A percentile compares a stretch with the other conserved stretches of the same genome.
Evolutionary conservation across 2,113 vertebrate genomes (phyloP).

Genomic region (Calyptommatus sinebrachiatus): DNA sequence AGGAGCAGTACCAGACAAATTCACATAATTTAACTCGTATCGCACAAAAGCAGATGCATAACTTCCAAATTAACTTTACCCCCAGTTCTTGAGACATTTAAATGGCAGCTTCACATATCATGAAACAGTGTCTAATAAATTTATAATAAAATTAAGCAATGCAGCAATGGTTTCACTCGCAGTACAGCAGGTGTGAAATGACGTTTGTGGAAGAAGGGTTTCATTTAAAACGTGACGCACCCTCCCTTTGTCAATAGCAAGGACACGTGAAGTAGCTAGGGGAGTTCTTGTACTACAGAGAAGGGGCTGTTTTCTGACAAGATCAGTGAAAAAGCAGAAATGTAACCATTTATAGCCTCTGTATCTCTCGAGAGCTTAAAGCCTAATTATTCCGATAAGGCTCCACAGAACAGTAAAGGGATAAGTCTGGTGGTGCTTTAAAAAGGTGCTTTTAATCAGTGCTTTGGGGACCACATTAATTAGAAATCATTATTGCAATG

Average conservation of each 20-base stretch:
- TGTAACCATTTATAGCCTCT: not conserved
- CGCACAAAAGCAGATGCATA: slow-evolving; percentile 19
- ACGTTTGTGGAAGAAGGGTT: slow-evolving; percentile 13
- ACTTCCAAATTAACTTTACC: slow-evolving; percentile 17
- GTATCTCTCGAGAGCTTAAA: slow-evolving; percentile 27
- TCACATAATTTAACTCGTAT: not conserved
- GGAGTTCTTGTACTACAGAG: slow-evolving; percentile 29
- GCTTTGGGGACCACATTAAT: not conserved
- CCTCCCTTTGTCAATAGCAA: slow-evolving; percentile 22
- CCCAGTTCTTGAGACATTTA: slow-evolving; percentile 8
- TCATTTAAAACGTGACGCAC: slow-evolving; percentile 35
- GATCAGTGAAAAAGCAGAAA: slow-evolving; percentile 17
- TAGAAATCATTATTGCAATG: not conserved
- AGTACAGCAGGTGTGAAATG: slow-evolving; percentile 15
- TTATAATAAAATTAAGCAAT: slow-evolving; percentile 37
- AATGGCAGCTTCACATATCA: slow-evolving; percentile 8
- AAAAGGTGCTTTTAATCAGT: not conserved
- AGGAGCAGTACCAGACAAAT: not conserved
- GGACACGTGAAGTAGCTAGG: slow-evolving; percentile 20
- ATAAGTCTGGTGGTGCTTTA: not conserved
- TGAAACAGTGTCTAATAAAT: slow-evolving; percentile 30
- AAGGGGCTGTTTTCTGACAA: not conserved
- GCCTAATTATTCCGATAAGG: slow-evolving; percentile 34
- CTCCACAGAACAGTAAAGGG: slow-evolving; percentile 9
- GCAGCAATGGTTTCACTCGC: not conserved